phyloP scores from a whole-genome alignment of 2,888 invertebrate species.

The Cephalotes varians region DNA sequence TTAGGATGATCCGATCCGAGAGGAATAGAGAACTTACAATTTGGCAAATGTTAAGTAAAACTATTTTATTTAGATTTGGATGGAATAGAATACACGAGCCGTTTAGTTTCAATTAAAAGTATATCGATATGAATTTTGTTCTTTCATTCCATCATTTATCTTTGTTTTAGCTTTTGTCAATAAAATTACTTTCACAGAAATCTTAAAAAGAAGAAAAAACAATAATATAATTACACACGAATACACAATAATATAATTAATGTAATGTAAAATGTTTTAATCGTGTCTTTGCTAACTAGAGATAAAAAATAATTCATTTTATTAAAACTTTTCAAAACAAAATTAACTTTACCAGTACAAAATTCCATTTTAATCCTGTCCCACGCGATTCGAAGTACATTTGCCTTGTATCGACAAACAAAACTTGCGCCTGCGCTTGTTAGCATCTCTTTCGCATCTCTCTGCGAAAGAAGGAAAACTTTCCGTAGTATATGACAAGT shows the following conservation, averaged over 20 bases:
- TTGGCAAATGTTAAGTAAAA: neutral
- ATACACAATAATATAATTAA: neutral
- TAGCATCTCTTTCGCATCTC: neutral
- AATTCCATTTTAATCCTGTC: neutral
- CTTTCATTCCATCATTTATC: neutral
- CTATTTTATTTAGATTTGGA: neutral
- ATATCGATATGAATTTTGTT: neutral
- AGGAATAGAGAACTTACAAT: neutral
- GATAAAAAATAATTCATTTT: conserved; percentile 4
- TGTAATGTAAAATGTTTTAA: neutral
- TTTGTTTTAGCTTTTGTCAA: neutral
- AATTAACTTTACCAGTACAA: neutral
- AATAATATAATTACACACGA: no score
- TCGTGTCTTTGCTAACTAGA: neutral
- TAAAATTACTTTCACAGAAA: neutral
- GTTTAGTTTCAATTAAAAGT: conserved; percentile 1
- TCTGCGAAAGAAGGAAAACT: neutral
- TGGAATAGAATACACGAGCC: neutral
- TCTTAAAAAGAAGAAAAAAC: neutral
- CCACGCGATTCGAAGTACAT: neutral
- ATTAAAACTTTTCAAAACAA: neutral
- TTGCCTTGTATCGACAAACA: conserved; percentile 29
- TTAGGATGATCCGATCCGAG: neutral
- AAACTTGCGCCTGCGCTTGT: neutral
- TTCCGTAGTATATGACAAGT: neutral